phyloP scores from a whole-genome alignment of 1,140 invertebrate genomes.

The Propsilocerus akamusi region DNA sequence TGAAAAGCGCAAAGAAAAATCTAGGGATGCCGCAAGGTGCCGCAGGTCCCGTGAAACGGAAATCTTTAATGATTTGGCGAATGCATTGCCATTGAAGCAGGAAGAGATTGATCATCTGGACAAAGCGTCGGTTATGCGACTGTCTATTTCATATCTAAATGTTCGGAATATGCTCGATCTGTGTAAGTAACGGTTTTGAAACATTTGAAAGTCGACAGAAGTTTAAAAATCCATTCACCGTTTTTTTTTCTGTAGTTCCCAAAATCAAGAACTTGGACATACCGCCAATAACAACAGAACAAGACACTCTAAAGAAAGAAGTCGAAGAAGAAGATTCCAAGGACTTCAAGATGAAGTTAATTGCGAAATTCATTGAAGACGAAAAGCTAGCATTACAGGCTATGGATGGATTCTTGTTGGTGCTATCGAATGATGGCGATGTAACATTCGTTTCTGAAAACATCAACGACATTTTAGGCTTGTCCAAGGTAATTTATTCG shows the following conservation, averaged over 20 bases:
- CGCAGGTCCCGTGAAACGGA: constrained; percentile 85
- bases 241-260: constrained; percentile 27
- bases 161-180: constrained; percentile 62
- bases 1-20: constrained; percentile 94
- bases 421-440: constrained; percentile 71
- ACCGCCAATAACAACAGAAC: constrained; percentile 5
- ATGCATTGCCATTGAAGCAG: constrained; percentile 55
- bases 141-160: constrained; percentile 81
- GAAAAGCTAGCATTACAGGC: constrained; percentile 31
- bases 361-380: constrained; percentile 12
- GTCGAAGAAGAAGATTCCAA: not conserved
- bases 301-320: constrained; percentile 6
- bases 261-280: constrained; percentile 11
- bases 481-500: constrained; percentile 52
- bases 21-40: constrained; percentile 80
- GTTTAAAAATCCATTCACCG: constrained; percentile 5
- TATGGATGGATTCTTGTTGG: constrained; percentile 73
- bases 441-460: constrained; percentile 84
- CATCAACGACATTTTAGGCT: constrained; percentile 71
- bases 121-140: constrained; percentile 86
- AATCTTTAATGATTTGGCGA: constrained; percentile 76
- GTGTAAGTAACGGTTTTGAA: constrained; percentile 42
- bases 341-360: not conserved
- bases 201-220: not conserved
- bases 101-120: constrained; percentile 71